These are phyloP conservation scores for Sebastes steindachneri DNA, from an alignment of 2,797 vertebrate species.

Conservation along the genomic window DNA sequence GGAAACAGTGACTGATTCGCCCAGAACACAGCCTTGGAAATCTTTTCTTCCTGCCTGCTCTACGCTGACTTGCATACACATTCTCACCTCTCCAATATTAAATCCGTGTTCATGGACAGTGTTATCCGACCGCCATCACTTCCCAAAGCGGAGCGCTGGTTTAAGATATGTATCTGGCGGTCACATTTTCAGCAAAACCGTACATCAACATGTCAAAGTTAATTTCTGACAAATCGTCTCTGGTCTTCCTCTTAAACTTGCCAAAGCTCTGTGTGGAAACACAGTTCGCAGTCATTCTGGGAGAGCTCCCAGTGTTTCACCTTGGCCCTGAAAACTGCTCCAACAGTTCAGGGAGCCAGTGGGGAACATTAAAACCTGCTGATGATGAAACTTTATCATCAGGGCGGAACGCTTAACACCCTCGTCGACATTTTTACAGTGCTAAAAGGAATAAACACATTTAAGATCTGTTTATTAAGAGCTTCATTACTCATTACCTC, in stretches of 20 bases:
- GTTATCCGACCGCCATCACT: conserved; percentile 15
- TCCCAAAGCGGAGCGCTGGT: conserved; percentile 29
- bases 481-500: not conserved
- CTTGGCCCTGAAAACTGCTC: conserved; percentile 12
- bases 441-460: not conserved
- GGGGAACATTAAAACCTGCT: conserved; percentile 23
- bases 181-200: conserved; percentile 43
- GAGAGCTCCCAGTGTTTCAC: conserved; percentile 47
- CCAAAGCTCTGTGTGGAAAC: conserved; percentile 38
- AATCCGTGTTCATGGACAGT: conserved; percentile 16
- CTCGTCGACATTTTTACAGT: not conserved
- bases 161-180: conserved; percentile 41
- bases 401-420: conserved; percentile 25
- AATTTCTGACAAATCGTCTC: conserved; percentile 48
- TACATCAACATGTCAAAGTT: conserved; percentile 60
- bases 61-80: not conserved
- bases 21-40: conserved; percentile 36
- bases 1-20: conserved; percentile 35
- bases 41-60: not conserved
- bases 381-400: conserved; percentile 38
- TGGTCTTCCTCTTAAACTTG: conserved; percentile 37
- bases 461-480: conserved; percentile 1
- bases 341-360: conserved; percentile 8
- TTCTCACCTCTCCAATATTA: conserved; percentile 12
- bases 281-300: conserved; percentile 19